Evolutionary conservation across 1,140 invertebrate species (phyloP), one percentile per base, ranked within the genome.

Genomic region (Heliconius congener): DNA sequence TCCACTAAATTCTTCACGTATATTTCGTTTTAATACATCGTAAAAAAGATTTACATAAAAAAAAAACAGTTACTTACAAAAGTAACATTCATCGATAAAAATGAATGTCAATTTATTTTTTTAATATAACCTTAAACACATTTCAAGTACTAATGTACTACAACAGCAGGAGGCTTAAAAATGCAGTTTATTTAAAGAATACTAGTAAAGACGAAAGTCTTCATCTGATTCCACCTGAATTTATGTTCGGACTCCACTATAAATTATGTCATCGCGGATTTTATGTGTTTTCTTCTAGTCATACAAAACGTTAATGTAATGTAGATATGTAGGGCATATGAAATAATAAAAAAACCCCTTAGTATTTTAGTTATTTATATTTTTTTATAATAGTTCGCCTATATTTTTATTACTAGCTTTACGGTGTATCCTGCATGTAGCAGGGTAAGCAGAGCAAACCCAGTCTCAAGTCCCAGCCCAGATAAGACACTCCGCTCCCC

Each of bases 281-380:
- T 78, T 78, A 78, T 74, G 77, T 73, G 71, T 78, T 78, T 74
- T 78, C 71, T 78, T 27, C 27, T 52, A 73, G 50, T 30, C 19
- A 55, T 60, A n/a, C 27, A 34, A 71, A 73, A 55, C 16, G 39
- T 78, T 78, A 73, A 78, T 74, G 55, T 74, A 37, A 37, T 66
- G 1, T 73, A 60, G 9, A 72, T 18, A 46, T 52, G 1, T 52
- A 16, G 42, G 42, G 42, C 42, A 71, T 9, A 9, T 39, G 30
- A 18, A 34, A 71, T 71, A 30, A 34, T 27, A 9, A 9, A 72
- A 37, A 71, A 72, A 72, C 9, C 8, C 23, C 23, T 23, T 23
- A 23, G n/a, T 52, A 57, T 23, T 57, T 23, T n/a, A 57, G 1
- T 57, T n/a, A 66, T 30, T 27, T 66, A 27, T 66, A 1, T 66